Evolutionary conservation across 2,113 vertebrate species (phyloP).

Genomic region (Sinocyclocheilus grahami): DNA sequence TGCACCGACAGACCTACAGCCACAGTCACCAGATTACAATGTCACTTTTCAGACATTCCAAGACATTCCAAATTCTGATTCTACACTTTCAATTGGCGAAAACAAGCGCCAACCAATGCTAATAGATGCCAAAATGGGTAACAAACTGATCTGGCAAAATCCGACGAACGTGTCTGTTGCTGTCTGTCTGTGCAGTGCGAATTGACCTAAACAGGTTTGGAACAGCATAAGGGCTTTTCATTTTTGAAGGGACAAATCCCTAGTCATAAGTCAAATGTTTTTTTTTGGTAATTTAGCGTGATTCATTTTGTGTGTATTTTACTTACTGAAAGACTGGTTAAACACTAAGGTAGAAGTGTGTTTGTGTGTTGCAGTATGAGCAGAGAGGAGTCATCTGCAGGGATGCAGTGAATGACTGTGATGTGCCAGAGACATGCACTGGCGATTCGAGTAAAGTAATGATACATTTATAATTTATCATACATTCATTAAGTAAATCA

Average conservation of each 20-base stretch:
- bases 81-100: no score
- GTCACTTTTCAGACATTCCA: no score
- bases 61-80: no score
- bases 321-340: no score
- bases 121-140: no score
- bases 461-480: neutral
- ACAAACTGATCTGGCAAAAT: no score
- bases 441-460: slow-evolving; percentile 95
- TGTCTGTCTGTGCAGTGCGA: no score
- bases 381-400: slow-evolving; percentile 86
- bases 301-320: neutral
- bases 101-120: no score
- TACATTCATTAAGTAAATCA: neutral
- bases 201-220: neutral
- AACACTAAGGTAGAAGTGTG: neutral
- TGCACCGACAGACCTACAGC: no score
- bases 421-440: slow-evolving; percentile 89
- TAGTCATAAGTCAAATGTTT: neutral
- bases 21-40: no score
- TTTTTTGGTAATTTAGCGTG: neutral
- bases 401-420: slow-evolving; percentile 89
- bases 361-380: slow-evolving; percentile 80
- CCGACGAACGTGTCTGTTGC: no score
- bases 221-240: neutral
- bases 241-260: neutral